A percentile compares a stretch with the other conserved stretches of the same genome.
Evolutionary conservation across 2,888 invertebrate genomes (phyloP).

Genomic region (Encarsia formosa): DNA sequence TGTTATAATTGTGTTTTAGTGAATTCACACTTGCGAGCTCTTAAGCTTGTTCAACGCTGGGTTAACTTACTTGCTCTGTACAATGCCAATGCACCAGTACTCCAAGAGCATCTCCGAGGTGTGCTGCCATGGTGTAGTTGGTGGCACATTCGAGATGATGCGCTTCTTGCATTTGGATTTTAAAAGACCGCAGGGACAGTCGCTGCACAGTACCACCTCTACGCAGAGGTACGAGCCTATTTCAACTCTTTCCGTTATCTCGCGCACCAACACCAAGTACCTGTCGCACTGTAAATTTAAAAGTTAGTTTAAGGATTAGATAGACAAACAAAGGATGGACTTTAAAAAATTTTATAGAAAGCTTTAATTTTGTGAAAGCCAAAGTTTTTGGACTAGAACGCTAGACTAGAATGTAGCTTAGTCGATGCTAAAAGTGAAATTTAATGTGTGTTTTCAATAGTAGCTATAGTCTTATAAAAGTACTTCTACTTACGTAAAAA

Average conservation of each 20-base stretch:
- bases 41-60: background rate
- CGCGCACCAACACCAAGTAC: conserved; percentile 45
- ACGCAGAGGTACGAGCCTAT: conserved; percentile 60
- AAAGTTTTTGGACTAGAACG: background rate
- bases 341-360: background rate
- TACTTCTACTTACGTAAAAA: too few relatives aligned
- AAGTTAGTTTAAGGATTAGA: background rate
- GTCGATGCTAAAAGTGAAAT: conserved; percentile 6
- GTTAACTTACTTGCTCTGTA: conserved; percentile 57
- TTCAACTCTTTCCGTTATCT: conserved; percentile 43
- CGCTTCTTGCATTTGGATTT: conserved; percentile 45
- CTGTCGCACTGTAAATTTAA: conserved; percentile 42
- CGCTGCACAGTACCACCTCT: conserved; percentile 73
- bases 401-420: background rate
- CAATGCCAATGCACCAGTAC: conserved; percentile 74
- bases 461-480: too few relatives aligned
- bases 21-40: too few relatives aligned
- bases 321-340: background rate
- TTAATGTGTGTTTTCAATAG: background rate
- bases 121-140: conserved; percentile 44
- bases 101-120: conserved; percentile 67
- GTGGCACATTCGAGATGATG: conserved; percentile 43
- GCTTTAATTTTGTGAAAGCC: background rate
- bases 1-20: too few relatives aligned
- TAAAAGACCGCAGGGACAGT: conserved; percentile 59